Conservation (phyloP, 2,888 invertebrate species). For the Frankliniella intonsa region DNA sequence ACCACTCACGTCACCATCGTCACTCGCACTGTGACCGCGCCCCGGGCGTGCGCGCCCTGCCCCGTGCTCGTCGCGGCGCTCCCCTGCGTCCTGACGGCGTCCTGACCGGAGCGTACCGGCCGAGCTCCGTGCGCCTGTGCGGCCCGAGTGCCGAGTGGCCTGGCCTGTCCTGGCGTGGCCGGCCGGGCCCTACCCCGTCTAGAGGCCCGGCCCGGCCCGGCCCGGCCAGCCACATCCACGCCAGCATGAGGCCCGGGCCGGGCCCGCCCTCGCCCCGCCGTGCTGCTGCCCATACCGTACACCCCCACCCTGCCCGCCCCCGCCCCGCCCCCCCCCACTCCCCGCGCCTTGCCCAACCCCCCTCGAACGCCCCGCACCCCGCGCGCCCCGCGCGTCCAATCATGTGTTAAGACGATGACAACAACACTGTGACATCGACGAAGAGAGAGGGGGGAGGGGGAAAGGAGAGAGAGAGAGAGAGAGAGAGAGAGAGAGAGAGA, state of each 20-base stretch:
- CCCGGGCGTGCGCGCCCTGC: background rate
- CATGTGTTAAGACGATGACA: constrained; percentile 27
- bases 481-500: background rate
- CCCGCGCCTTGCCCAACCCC: constrained; percentile 46
- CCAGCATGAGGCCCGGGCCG: background rate
- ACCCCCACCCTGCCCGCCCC: constrained; percentile 44
- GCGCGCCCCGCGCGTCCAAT: constrained; percentile 14
- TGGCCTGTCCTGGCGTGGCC: too few species aligned
- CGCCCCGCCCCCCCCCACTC: constrained; percentile 38
- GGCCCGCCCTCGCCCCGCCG: background rate
- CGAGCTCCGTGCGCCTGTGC: too few species aligned
- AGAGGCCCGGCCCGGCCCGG: constrained; percentile 13
- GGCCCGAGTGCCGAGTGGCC: too few species aligned
- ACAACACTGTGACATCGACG: constrained; percentile 11
- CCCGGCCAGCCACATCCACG: constrained; percentile 20
- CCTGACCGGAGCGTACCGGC: background rate
- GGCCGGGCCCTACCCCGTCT: too few species aligned
- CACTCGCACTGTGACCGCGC: too few species aligned
- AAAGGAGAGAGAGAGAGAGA: constrained; percentile 7
- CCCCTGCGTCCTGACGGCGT: background rate
- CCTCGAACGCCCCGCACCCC: background rate
- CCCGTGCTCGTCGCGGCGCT: background rate
- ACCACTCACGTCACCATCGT: background rate
- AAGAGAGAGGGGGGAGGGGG: constrained; percentile 26
- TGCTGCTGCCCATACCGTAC: constrained; percentile 43